These are phyloP conservation scores for Marasmarcha lunaedactyla DNA, from an alignment of 2,888 invertebrate species.

Conservation along the genomic window DNA sequence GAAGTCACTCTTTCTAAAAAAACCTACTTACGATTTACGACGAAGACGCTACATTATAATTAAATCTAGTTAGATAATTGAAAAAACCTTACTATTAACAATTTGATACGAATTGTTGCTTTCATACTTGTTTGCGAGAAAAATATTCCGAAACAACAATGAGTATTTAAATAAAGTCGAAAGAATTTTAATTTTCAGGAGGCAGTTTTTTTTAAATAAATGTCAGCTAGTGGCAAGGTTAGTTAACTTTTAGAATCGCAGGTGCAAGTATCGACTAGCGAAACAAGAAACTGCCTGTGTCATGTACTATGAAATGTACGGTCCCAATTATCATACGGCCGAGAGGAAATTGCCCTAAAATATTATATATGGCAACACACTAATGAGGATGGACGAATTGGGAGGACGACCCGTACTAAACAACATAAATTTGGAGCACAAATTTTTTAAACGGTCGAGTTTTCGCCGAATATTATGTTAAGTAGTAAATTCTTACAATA, in stretches of 20 bases:
- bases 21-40: constrained; percentile 33
- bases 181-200: too few species aligned
- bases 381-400: constrained; percentile 66
- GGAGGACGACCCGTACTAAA: constrained; percentile 34
- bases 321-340: constrained; percentile 4
- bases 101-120: too few species aligned
- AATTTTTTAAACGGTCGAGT: constrained; percentile 2
- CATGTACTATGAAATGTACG: too few species aligned
- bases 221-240: too few species aligned
- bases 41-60: constrained; percentile 24
- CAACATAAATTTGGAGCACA: constrained; percentile 21
- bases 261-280: too few species aligned
- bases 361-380: constrained; percentile 26
- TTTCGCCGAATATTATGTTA: neutral
- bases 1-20: constrained; percentile 24
- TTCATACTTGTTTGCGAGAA: too few species aligned
- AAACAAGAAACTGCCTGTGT: too few species aligned
- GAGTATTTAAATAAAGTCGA: too few species aligned
- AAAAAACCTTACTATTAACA: too few species aligned
- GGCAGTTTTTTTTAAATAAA: too few species aligned
- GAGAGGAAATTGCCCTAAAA: constrained; percentile 52
- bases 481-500: neutral
- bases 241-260: too few species aligned
- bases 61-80: constrained; percentile 15
- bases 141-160: too few species aligned